Conservation (phyloP, 2,888 invertebrate genomes). For the Sphinx pinastri region DNA sequence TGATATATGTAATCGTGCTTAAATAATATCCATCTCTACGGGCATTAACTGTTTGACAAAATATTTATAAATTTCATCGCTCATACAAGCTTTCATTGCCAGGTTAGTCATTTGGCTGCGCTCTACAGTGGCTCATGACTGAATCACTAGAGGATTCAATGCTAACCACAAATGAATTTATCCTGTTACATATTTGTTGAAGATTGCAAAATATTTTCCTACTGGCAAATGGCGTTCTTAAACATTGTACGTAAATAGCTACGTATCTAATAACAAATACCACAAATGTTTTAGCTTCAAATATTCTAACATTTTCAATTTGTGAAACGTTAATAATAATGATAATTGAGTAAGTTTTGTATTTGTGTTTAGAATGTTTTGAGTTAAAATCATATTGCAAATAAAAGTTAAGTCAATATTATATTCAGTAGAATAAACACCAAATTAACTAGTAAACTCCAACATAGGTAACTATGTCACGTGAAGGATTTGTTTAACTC, state of each 20-base stretch:
- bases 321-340: neutral
- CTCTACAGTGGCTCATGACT: slow-evolving; percentile 6
- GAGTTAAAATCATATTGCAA: neutral
- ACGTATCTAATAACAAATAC: slow-evolving; percentile 17
- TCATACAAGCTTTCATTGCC: slow-evolving; percentile 10
- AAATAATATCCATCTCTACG: neutral
- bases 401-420: no score
- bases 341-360: neutral
- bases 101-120: slow-evolving; percentile 14
- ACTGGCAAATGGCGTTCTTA: neutral
- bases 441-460: no score
- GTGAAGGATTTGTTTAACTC: no score
- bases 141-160: slow-evolving; percentile 12
- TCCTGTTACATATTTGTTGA: slow-evolving; percentile 5
- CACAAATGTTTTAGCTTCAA: slow-evolving; percentile 13
- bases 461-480: no score
- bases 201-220: slow-evolving; percentile 16
- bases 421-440: no score
- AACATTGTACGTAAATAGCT: slow-evolving; percentile 12
- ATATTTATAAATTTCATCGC: slow-evolving; percentile 31
- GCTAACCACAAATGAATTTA: slow-evolving; percentile 5
- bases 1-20: slow-evolving; percentile 24
- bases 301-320: neutral
- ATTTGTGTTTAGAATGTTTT: neutral
- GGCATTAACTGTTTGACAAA: slow-evolving; percentile 20